Base-by-base conservation (phyloP, 1,140 invertebrate genomes). In the Solenopsis fugax region DNA sequence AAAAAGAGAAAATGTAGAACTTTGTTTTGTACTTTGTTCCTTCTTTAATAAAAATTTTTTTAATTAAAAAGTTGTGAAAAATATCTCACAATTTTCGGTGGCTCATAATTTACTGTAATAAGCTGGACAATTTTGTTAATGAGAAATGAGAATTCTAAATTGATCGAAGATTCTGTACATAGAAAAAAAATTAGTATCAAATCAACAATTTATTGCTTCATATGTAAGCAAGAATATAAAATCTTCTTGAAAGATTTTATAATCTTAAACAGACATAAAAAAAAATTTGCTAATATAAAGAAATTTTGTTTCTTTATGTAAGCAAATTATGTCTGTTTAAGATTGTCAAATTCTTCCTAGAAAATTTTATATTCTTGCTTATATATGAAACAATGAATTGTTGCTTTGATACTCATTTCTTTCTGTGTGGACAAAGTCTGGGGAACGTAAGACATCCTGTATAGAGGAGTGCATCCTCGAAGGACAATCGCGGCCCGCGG, bases 401-500 rank as follows among this genome's bases (percentile, higher is more conserved):
- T n/a, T n/a, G n/a, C n/a, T n/a, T n/a, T n/a, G n/a, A n/a, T n/a
- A n/a, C n/a, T n/a, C n/a, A n/a, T n/a, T n/a, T 37, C 37, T 37
- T 37, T n/a, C n/a, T n/a, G n/a, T n/a, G n/a, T 29, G 29, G 2
- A 29, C n/a, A 16, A 29, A n/a, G 50, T 69, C 34, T 9, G 3
- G 34, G 54, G 16, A 54, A 71, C 37, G 5, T n/a, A 45, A 71
- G 50, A 71, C 50, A 71, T 71, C 52, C 78, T 71, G 37, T 81
- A 81, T 58, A 65, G n/a, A 48, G 60, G 52, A 48, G 4, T 18
- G 34, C 45, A 75, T 84, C 4, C 13, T 75, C 56, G 69, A 84
- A 84, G 80, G 80, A 84, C 80, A 84, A 37, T 84, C 69, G 69
- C 56, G 54, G 37, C 62, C 37, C n/a, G 84, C 75, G 84, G 78